Base-by-base conservation (phyloP, 2,888 invertebrate genomes). In the Aplocera efformata region DNA sequence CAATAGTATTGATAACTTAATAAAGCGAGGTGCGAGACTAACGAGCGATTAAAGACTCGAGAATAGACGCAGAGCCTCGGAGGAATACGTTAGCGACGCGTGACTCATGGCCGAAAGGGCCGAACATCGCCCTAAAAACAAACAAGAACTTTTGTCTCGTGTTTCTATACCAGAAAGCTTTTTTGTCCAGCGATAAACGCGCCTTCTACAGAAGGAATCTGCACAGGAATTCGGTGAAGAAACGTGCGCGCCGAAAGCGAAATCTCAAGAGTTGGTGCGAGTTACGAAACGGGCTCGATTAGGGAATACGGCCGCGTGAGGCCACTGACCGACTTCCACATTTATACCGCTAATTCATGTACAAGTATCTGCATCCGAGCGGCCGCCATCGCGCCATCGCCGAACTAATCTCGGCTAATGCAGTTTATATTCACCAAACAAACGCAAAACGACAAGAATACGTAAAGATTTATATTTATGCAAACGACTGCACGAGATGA, bases 1-100 rank as follows among this genome's bases (percentile, higher is more conserved):
- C 88, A 88, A 88, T 88, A 79, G 85, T 84, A 81, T 82, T 84
- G 86, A 88, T 88, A 88, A 86, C 83, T 86, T 88, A 82, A 88
- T 88, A 83, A 79, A 83, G 73, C 72, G 61, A 78, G 74, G 78
- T 71, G 79, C 74, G 75, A 73, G 67, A 64, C 76, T 81, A 81
- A 83, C 83, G 82, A 84, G 81, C 78, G 80, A 77, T 79, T 79
- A 78, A 72, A 48, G 59, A 61, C 60, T 67, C 60, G 67, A 68
- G 77, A 72, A 76, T 75, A 79, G 78, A 72, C 63, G 61, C 58
- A 48, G 62, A 59, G 67, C 65, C 34, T 41, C 64, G 56, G 51
- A 63, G 58, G 82, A 80, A 83, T 84, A 80, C 69, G 67, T 80
- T 72, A 82, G 74, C 56, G 61, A 50, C 45, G 60, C 59, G 64